A percentile compares a stretch with the other conserved stretches of the same genome.
phyloP scores from a whole-genome alignment of 1,140 invertebrate species.

The Leptinotarsa lineolata region DNA sequence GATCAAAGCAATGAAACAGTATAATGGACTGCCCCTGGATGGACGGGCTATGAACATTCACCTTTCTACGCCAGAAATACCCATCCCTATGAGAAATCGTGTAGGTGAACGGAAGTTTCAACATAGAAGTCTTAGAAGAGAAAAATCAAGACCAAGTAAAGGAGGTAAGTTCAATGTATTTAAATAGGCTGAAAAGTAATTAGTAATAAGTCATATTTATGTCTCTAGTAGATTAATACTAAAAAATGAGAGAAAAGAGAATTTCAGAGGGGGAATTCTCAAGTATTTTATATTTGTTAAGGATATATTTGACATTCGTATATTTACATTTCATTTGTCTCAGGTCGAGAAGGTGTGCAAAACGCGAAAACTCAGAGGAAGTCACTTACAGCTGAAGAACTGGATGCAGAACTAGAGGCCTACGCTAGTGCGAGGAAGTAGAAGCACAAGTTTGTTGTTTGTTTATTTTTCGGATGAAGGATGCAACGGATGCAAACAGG shows the following conservation, averaged over 20 bases:
- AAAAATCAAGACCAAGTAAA: conserved; percentile 37
- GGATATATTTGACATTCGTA: conserved; percentile 26
- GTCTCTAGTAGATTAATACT: too few relatives aligned
- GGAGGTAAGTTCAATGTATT: conserved; percentile 41
- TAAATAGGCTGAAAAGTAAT: background rate
- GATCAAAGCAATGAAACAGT: conserved; percentile 95
- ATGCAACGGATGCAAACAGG: too few relatives aligned
- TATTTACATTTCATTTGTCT: conserved; percentile 19
- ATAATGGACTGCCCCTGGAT: conserved; percentile 96
- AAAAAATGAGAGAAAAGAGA: background rate
- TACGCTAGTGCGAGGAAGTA: conserved; percentile 88
- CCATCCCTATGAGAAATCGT: conserved; percentile 50
- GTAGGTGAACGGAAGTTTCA: conserved; percentile 37
- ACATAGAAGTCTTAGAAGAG: conserved; percentile 43
- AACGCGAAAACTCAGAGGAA: conserved; percentile 60
- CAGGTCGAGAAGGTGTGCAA: conserved; percentile 58
- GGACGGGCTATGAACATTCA: conserved; percentile 95
- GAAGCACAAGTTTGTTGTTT: background rate
- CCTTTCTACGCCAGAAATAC: conserved; percentile 76
- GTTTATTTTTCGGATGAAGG: too few relatives aligned
- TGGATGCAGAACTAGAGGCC: conserved; percentile 56
- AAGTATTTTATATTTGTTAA: background rate
- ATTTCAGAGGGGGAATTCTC: background rate
- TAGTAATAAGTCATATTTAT: background rate
- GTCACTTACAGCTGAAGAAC: conserved; percentile 50